A percentile compares a stretch with the other conserved stretches of the same genome.
These are phyloP conservation scores for Coracias cyanogaster DNA, from an alignment of 2,797 vertebrate genomes.

Conservation along the genomic window DNA sequence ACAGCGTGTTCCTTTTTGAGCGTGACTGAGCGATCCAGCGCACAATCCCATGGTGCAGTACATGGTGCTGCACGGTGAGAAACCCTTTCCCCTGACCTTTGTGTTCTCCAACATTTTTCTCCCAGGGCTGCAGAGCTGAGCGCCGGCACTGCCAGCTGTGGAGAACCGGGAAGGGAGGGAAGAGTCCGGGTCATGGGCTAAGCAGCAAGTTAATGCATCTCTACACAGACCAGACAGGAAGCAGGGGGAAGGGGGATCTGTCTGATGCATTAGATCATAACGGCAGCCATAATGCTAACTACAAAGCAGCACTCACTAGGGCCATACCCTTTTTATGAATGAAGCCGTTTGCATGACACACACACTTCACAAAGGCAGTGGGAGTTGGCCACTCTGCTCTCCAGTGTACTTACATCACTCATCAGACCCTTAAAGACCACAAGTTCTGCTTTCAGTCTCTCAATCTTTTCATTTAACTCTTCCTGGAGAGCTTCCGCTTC, in stretches of 20 bases:
- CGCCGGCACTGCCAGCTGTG: background rate
- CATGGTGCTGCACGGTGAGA: background rate
- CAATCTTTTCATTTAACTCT: slow-evolving; percentile 93
- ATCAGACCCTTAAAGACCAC: slow-evolving; percentile 98
- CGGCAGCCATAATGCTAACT: slow-evolving; percentile 75
- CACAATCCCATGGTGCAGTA: background rate
- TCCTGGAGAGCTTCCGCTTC: slow-evolving; percentile 91
- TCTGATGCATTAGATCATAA: slow-evolving; percentile 71
- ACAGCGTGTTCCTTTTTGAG: fast-evolving
- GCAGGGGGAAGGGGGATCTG: slow-evolving; percentile 61
- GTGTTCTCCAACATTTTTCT: background rate
- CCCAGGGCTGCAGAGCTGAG: background rate
- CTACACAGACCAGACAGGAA: slow-evolving; percentile 74
- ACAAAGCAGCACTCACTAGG: slow-evolving; percentile 72
- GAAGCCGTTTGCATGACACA: slow-evolving; percentile 70
- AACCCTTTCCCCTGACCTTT: background rate
- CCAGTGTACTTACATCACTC: slow-evolving; percentile 91
- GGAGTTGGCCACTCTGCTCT: background rate
- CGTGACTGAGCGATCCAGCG: background rate
- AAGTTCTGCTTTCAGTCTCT: slow-evolving; percentile 93
- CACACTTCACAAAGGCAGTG: background rate
- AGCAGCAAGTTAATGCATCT: slow-evolving; percentile 82
- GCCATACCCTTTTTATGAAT: slow-evolving; percentile 38
- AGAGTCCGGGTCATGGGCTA: slow-evolving; percentile 61
- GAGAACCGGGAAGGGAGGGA: slow-evolving; percentile 11